Evolutionary conservation across 1,140 invertebrate species (phyloP).

Genomic region (Aphaenogaster ashmeadi): DNA sequence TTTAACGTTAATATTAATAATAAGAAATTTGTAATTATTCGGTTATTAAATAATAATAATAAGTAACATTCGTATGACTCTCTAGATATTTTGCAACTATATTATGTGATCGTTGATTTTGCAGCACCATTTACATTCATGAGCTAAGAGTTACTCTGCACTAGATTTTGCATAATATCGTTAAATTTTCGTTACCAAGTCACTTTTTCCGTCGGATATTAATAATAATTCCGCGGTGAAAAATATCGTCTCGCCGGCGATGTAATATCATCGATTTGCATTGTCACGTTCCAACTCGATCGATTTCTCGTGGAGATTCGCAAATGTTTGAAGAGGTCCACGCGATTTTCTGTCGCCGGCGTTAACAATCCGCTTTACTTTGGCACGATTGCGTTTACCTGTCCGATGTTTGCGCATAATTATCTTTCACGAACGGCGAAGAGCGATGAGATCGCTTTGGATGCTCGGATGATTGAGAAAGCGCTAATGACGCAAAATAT

Average conservation of each 20-base stretch:
- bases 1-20: not conserved
- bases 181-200: constrained; percentile 48
- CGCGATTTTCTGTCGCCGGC: constrained; percentile 55
- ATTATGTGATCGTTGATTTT: constrained; percentile 44
- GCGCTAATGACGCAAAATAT: constrained; percentile 57
- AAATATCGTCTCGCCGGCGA: constrained; percentile 43
- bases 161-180: constrained; percentile 51
- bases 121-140: constrained; percentile 52
- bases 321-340: constrained; percentile 64
- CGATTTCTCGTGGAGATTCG: constrained; percentile 55
- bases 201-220: constrained; percentile 47
- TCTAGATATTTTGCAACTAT: constrained; percentile 5
- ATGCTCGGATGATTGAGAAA: constrained; percentile 52
- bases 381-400: constrained; percentile 64
- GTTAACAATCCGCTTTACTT: constrained; percentile 65
- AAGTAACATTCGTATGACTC: not conserved
- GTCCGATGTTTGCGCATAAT: constrained; percentile 66
- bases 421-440: constrained; percentile 58
- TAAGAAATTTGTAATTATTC: not conserved
- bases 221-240: constrained; percentile 55
- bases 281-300: constrained; percentile 61
- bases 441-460: constrained; percentile 59
- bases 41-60: constrained; percentile 10
- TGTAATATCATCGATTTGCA: constrained; percentile 62
- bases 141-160: constrained; percentile 40